A percentile compares a stretch with the other conserved stretches of the same genome.
Evolutionary conservation across 2,797 vertebrate genomes (phyloP).

Genomic region (Hoplostethus atlanticus): DNA sequence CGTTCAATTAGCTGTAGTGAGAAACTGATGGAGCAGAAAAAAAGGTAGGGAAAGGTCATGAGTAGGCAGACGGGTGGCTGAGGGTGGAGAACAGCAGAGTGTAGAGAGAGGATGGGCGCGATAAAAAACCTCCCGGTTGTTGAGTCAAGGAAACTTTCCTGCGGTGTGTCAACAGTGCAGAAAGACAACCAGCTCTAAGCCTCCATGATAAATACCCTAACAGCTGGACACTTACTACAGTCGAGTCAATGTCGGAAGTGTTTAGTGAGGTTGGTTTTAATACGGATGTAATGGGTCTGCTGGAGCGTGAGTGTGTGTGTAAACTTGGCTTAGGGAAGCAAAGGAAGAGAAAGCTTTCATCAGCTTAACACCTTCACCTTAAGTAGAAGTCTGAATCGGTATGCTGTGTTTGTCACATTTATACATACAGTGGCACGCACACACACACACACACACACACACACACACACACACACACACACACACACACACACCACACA

Average conservation of each 20-base stretch:
- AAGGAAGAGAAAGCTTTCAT: slow-evolving; percentile 69
- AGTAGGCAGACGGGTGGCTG: slow-evolving; percentile 27
- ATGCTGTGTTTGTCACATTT: slow-evolving; percentile 56
- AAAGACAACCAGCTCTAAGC: slow-evolving; percentile 58
- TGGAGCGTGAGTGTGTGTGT: slow-evolving; percentile 30
- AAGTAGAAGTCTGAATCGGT: slow-evolving; percentile 44
- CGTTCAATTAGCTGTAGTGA: slow-evolving; percentile 47
- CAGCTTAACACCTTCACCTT: slow-evolving; percentile 76
- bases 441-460: slow-evolving; percentile 5
- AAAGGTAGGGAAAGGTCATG: slow-evolving; percentile 33
- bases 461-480: slow-evolving; percentile 2
- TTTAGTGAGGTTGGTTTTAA: slow-evolving; percentile 65
- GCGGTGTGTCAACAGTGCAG: slow-evolving; percentile 54
- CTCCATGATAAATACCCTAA: slow-evolving; percentile 67
- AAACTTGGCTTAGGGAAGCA: slow-evolving; percentile 56
- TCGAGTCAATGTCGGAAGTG: slow-evolving; percentile 70
- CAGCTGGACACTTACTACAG: slow-evolving; percentile 71
- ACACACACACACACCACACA: slow-evolving; percentile 5
- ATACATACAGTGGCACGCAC: neutral
- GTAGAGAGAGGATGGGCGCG: no score
- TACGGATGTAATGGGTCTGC: slow-evolving; percentile 68
- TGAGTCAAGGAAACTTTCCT: slow-evolving; percentile 58
- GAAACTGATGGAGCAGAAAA: slow-evolving; percentile 53
- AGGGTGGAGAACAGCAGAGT: neutral
- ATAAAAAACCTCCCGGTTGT: slow-evolving; percentile 38